A percentile compares a stretch with the other conserved stretches of the same genome.
phyloP scores from a whole-genome alignment of 37 sponge, comb jelly and placozoan species.

The Mnemiopsis leidyi region DNA sequence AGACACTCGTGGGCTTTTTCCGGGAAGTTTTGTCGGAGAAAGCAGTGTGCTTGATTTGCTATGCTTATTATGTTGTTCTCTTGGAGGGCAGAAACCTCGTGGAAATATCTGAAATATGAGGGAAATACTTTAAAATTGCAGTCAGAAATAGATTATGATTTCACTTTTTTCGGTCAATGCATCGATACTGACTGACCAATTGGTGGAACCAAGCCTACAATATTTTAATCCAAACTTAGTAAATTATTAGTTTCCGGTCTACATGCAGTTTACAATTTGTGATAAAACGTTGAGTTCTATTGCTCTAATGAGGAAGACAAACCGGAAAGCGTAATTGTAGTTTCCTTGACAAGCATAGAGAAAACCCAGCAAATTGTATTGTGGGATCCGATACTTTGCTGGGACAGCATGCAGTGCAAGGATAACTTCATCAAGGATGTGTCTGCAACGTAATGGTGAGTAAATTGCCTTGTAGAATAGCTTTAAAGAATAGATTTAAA shows the following conservation, averaged over 20 bases:
- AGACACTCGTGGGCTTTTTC: not conserved
- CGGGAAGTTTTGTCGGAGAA: not conserved
- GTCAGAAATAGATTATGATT: too few relatives aligned
- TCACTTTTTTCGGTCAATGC: too few relatives aligned
- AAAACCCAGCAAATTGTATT: slow-evolving; percentile 21
- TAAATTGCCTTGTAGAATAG: too few relatives aligned
- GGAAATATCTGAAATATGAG: slow-evolving; percentile 45
- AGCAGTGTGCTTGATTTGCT: slow-evolving; percentile 39
- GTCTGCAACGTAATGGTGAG: slow-evolving; percentile 20
- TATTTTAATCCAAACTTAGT: too few relatives aligned
- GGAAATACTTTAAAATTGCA: too few relatives aligned
- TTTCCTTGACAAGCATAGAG: slow-evolving; percentile 39
- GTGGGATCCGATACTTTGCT: slow-evolving; percentile 6
- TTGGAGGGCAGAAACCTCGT: not conserved
- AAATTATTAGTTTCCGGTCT: too few relatives aligned
- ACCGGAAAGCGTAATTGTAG: slow-evolving; percentile 29
- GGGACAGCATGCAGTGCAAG: not conserved
- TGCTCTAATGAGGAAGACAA: too few relatives aligned
- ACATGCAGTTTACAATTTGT: too few relatives aligned
- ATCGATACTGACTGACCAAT: too few relatives aligned
- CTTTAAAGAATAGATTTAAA: too few relatives aligned
- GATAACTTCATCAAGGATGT: slow-evolving; percentile 9
- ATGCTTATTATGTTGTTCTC: slow-evolving; percentile 35
- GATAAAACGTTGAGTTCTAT: too few relatives aligned
- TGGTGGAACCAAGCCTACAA: too few relatives aligned